Evolutionary conservation across 2,797 vertebrate genomes (phyloP).

Genomic region (Denticeps clupeoides): DNA sequence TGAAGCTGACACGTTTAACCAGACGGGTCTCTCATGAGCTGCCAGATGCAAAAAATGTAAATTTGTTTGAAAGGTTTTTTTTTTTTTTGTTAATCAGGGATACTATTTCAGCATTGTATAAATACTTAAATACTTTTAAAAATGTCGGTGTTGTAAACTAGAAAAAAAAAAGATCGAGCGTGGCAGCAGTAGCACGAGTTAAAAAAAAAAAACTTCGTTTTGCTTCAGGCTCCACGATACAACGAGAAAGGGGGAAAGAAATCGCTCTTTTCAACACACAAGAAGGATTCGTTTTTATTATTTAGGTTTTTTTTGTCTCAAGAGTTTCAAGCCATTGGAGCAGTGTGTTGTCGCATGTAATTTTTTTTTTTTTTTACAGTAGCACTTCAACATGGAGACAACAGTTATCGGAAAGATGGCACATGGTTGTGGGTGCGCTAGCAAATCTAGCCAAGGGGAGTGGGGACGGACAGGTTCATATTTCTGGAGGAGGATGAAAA

Average conservation of each 20-base stretch:
- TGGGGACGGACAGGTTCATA: slow-evolving; percentile 40
- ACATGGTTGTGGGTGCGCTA: slow-evolving; percentile 46
- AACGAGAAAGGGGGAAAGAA: slow-evolving; percentile 58
- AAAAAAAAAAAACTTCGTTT: slow-evolving; percentile 72
- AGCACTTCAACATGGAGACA: slow-evolving; percentile 57
- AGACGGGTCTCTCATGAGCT: too few species aligned
- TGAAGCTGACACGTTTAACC: too few species aligned
- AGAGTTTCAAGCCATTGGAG: slow-evolving; percentile 59
- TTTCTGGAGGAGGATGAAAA: slow-evolving; percentile 51
- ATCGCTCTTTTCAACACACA: slow-evolving; percentile 49
- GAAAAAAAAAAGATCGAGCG: slow-evolving; percentile 59
- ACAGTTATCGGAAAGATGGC: slow-evolving; percentile 63
- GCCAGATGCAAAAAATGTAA: too few species aligned
- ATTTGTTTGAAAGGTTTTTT: too few species aligned
- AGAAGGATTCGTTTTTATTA: slow-evolving; percentile 32
- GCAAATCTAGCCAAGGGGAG: slow-evolving; percentile 49
- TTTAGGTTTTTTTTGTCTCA: slow-evolving; percentile 29
- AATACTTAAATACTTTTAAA: slow-evolving; percentile 76
- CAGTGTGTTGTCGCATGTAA: slow-evolving; percentile 56
- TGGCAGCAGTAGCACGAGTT: slow-evolving; percentile 71
- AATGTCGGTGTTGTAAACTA: slow-evolving; percentile 67
- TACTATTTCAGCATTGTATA: background rate
- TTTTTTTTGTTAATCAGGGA: too few species aligned
- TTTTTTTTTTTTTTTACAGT: slow-evolving; percentile 51
- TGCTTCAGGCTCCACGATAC: slow-evolving; percentile 53